A percentile compares a stretch with the other conserved stretches of the same genome.
phyloP scores from a whole-genome alignment of 1,140 invertebrate species.

The Pogonomyrmex barbatus region DNA sequence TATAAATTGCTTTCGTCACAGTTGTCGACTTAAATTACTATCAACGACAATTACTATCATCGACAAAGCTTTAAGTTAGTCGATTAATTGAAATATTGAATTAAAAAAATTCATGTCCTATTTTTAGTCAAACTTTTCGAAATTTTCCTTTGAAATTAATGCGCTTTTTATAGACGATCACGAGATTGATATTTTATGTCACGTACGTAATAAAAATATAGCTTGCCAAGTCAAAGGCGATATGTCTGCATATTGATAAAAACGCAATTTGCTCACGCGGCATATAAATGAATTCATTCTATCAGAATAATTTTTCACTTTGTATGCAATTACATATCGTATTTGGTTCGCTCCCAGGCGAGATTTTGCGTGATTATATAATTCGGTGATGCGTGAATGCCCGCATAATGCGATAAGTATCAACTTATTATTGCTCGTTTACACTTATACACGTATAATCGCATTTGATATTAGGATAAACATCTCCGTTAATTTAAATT shows the following conservation, averaged over 20 bases:
- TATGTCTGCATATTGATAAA: constrained; percentile 56
- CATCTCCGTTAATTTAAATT: constrained; percentile 39
- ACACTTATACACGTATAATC: not conserved
- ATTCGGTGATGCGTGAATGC: constrained; percentile 44
- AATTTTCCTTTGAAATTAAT: not conserved
- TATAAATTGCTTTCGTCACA: not conserved
- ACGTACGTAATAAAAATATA: constrained; percentile 42
- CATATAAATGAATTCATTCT: constrained; percentile 56
- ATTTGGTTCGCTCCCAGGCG: constrained; percentile 23
- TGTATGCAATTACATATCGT: constrained; percentile 55
- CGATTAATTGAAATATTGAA: not conserved
- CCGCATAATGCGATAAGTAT: constrained; percentile 57
- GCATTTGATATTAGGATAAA: constrained; percentile 51
- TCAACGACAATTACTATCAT: not conserved
- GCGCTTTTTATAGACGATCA: constrained; percentile 3
- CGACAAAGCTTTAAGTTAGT: not conserved
- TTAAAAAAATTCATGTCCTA: not conserved
- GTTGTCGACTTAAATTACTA: not conserved
- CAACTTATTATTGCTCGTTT: constrained; percentile 50
- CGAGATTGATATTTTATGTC: not conserved
- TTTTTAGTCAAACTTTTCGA: not conserved
- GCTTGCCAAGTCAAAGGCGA: constrained; percentile 21
- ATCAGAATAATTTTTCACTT: constrained; percentile 62
- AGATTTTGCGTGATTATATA: constrained; percentile 49
- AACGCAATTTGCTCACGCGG: constrained; percentile 40